Percentiles rank a stretch among this genome's conserved stretches.
Evolutionary conservation across 2,113 vertebrate species (phyloP).

Genomic region (Empidonax traillii): DNA sequence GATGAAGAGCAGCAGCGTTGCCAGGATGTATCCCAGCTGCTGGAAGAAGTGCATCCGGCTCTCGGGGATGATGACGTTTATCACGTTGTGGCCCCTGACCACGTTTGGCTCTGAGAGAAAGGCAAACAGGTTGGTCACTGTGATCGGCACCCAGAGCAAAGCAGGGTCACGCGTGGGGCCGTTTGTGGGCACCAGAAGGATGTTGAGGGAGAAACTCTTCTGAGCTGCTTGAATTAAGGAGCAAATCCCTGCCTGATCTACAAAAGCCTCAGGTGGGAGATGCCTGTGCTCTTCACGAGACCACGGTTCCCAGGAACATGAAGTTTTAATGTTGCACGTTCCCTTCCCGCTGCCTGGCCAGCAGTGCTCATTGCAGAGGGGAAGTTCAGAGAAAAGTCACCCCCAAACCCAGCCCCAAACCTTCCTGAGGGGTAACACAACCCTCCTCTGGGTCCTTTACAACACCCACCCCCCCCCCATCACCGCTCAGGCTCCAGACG

Average conservation of each 20-base stretch:
- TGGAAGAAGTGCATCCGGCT: slow-evolving; percentile 85
- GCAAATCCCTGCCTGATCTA: not conserved
- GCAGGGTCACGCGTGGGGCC: accelerated
- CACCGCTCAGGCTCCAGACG: not conserved
- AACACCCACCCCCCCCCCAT: not conserved
- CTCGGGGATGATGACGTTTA: slow-evolving; percentile 92
- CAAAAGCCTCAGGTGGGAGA: not conserved
- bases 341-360: not conserved
- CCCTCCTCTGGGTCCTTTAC: not conserved
- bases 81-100: slow-evolving; percentile 78
- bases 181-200: accelerated
- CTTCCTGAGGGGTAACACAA: not conserved
- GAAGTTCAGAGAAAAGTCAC: not conserved
- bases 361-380: not conserved
- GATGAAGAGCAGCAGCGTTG: slow-evolving; percentile 84
- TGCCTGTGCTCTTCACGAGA: not conserved
- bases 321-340: not conserved
- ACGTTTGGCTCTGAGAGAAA: slow-evolving; percentile 73
- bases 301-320: not conserved
- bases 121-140: not conserved
- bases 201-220: accelerated
- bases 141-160: not conserved
- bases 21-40: slow-evolving; percentile 92
- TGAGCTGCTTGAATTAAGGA: not conserved
- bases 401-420: not conserved